Evolutionary conservation across 2,888 invertebrate species (phyloP), one percentile per base, ranked within the genome.

Genomic region (Endomychus coccineus): DNA sequence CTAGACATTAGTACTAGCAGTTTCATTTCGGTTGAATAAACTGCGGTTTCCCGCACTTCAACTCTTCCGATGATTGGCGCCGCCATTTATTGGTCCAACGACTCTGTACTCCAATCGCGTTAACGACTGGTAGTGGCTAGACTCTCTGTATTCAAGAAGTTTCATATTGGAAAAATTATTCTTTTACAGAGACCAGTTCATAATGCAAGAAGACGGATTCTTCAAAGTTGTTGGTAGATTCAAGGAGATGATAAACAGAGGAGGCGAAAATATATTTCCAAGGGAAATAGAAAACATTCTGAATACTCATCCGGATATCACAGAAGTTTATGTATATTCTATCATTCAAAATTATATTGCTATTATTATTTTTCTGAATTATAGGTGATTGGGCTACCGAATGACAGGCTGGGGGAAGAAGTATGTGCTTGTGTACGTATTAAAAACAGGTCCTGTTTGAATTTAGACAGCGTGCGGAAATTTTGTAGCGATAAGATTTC

Each of bases 201-300:
- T 75, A 1, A 67, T 89, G 44, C 69, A 71, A 23, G 71, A 75
- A 50, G 72, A 81, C 43, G 86, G 87, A 0, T 84, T 83, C 56
- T 80, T 79, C 0, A 66, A 68, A 40, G 71, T 88, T 23, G 76
- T 83, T 3, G 88, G 87, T 0, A 67, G 87, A 28, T 54, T 80
- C 3, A 87, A 86, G 55, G 87, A 88, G 44, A 77, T 87, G 67
- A 77, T 88, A 19, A 82, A 85, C 23, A 65, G 85, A 39, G 87
- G 87, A 0, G 88, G 88, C 16, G 86, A 87, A 64, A 88, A 88
- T 56, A 80, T 89, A 37, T 86, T 80, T 44, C 88, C 89, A 0
- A 78, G 77, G 71, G 88, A 89, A 68, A 75, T 90, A 12, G 89
- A 89, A 61, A 77, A 83, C 42, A 66, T 80, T 29, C 61, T 88